Percentiles rank a stretch among this genome's conserved stretches.
Evolutionary conservation across 2,113 vertebrate genomes (phyloP).

Genomic region (human (Homo sapiens)): GRCh38 chr14:79630501-79631000

Average conservation of each 20-base stretch:
- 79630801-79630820: background rate
- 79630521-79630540: background rate
- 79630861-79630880: background rate
- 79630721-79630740: background rate
- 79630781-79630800: background rate
- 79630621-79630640: background rate
- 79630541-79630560: background rate
- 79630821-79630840: background rate
- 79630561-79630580: background rate
- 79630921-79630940: background rate
- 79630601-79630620: background rate
- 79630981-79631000: background rate
- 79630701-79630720: background rate
- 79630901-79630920: background rate
- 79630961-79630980: background rate
- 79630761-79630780: background rate
- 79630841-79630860: background rate
- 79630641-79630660: background rate
- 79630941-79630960: background rate
- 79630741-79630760: background rate
- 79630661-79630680: background rate
- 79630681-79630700: background rate
- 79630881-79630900: background rate
- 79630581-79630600: background rate
- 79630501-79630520: background rate